Percentiles rank a stretch among this genome's conserved stretches.
These are phyloP conservation scores for Electrona antarctica DNA, from an alignment of 2,113 vertebrate genomes.

Conservation along the genomic window DNA sequence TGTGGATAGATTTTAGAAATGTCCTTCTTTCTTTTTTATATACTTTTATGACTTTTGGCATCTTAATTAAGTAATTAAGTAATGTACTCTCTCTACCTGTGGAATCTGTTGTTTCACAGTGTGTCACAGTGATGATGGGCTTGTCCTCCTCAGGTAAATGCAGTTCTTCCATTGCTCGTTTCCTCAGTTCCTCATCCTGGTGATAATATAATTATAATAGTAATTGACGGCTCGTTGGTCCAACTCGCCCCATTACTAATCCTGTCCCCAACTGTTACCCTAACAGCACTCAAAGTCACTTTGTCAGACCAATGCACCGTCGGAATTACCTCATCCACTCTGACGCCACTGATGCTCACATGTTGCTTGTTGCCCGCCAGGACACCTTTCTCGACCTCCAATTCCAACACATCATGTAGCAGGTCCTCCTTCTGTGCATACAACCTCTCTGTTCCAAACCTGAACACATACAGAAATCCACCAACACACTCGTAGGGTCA, in stretches of 20 bases:
- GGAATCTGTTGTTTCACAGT: conserved; percentile 21
- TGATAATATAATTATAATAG: not conserved
- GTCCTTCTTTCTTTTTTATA: too few relatives aligned
- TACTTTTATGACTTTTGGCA: too few relatives aligned
- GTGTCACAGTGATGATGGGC: conserved; percentile 62
- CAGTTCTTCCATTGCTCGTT: conserved; percentile 68
- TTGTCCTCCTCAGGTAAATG: conserved; percentile 73
- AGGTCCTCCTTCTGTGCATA: conserved; percentile 83
- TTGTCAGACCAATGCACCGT: too few relatives aligned
- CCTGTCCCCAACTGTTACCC: too few relatives aligned
- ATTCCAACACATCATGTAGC: conserved; percentile 80
- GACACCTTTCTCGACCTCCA: conserved; percentile 78
- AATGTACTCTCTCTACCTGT: not conserved
- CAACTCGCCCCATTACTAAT: too few relatives aligned
- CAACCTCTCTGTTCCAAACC: conserved; percentile 79
- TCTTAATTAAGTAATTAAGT: not conserved
- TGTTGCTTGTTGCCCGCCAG: conserved; percentile 69
- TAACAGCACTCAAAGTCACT: too few relatives aligned
- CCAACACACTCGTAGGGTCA: not conserved
- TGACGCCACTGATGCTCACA: conserved; percentile 29
- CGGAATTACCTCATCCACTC: not conserved
- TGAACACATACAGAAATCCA: conserved; percentile 40
- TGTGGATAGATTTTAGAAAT: too few relatives aligned
- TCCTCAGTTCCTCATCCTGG: conserved; percentile 75
- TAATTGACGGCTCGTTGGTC: not conserved